Percentiles rank a stretch among this genome's conserved stretches.
phyloP scores from a whole-genome alignment of 2,888 invertebrate species.

The Platycheirus rosarum region DNA sequence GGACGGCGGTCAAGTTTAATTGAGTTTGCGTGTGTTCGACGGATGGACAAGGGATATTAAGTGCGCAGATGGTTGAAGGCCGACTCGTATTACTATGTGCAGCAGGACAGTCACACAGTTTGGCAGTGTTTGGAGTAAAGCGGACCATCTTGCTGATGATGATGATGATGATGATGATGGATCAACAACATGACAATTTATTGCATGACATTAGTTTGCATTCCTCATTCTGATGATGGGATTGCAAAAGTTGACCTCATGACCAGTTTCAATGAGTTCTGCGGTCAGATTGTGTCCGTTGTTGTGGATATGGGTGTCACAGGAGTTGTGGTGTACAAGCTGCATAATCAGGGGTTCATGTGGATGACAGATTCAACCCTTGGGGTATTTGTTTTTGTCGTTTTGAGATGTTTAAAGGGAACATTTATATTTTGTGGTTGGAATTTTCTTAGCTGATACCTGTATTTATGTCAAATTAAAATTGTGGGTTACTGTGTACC shows the following conservation, averaged over 20 bases:
- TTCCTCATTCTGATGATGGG: conserved; percentile 34
- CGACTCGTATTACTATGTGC: conserved; percentile 30
- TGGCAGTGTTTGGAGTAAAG: neutral
- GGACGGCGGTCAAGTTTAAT: conserved; percentile 48
- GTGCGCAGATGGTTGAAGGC: conserved; percentile 66
- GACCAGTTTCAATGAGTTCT: conserved; percentile 70
- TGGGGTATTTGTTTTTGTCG: conserved; percentile 31
- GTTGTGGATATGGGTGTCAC: conserved; percentile 20
- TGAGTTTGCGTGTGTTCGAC: conserved; percentile 69
- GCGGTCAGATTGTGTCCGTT: conserved; percentile 54
- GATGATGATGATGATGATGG: conserved; percentile 68
- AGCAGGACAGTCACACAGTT: neutral
- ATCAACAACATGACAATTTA: conserved; percentile 72
- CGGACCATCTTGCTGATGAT: conserved; percentile 54
- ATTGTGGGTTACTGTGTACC: conserved; percentile 10
- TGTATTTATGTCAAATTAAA: conserved; percentile 56
- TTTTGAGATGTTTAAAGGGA: neutral
- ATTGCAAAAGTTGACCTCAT: conserved; percentile 71
- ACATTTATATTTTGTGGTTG: conserved; percentile 47
- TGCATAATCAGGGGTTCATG: conserved; percentile 3
- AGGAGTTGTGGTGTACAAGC: conserved; percentile 12
- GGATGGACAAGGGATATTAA: conserved; percentile 44
- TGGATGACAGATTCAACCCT: conserved; percentile 37
- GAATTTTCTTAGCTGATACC: conserved; percentile 34
- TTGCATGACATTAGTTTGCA: conserved; percentile 71